Evolutionary conservation across 2,797 vertebrate genomes (phyloP), one percentile per base, ranked within the genome.

Genomic region (Clamator glandarius): DNA sequence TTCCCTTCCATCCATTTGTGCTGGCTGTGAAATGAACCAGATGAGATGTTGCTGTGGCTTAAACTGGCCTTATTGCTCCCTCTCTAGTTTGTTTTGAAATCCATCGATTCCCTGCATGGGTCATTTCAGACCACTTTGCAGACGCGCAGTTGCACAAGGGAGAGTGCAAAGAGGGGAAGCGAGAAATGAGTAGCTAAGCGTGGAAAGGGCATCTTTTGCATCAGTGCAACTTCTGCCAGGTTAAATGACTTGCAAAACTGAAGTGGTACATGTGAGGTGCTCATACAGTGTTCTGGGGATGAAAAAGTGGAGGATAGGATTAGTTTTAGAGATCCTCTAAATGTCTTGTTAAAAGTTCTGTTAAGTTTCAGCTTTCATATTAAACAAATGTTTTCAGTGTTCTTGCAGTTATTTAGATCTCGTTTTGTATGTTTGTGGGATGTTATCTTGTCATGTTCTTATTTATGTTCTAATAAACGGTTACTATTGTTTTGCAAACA

Each of bases 81-180:
- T 50, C 14, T 31, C 31, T 19, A 14, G n/a, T 35, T 62, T 21
- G 28, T 39, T 46, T 74, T 59, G 50, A 73, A 21, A 61, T 15
- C 48, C 44, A 15, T 70, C 0, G 2, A 0, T 79, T 66, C 68
- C 48, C 24, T 35, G 3, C 0, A 2, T 12, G 36, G 29, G 18
- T 41, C 19, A 11, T 66, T 82, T 87, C n/a, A 58, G 46, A 69
- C 51, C 10, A 16, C 8, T 26, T 63, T 74, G 29, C 58, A 57
- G 17, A 19, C 19, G 54, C 59, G 42, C 42, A 44, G 42, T 44
- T 44, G 35, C 24, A 21, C 24, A 31, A 35, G 28, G 41, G 29
- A 73, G 35, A 59, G 26, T 31, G 35, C 4, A 4, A n/a, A 55
- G 13, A n/a, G 6, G 15, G 15, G 12, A 82, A 29, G 41, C 39